Evolutionary conservation across 92 coral and sea anemone genomes (phyloP), one percentile per base, ranked within the genome.

Genomic region (Epizoanthus scotinus): DNA sequence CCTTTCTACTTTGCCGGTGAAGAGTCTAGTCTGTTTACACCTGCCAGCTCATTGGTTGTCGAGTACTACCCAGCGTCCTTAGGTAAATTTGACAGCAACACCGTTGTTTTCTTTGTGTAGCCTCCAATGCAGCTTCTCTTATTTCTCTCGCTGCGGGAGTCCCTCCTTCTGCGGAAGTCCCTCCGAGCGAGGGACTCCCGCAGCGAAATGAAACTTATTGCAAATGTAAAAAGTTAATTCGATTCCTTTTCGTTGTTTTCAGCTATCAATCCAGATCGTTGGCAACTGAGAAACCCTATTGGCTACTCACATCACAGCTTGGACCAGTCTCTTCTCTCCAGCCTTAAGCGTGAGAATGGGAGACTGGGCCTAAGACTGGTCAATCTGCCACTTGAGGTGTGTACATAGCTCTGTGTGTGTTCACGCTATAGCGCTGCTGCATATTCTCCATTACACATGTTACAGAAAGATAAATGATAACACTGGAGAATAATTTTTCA

Each of bases 261-360:
- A 95, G 98, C 88, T 44, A 79, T 89, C 59, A 87, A 85, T 44
- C 83, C 62, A 66, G 87, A 83, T 55, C 68, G 69, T 24, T 95
- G 98, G 98, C 92, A 88, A 58, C 95, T 94, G 56, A 36, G 85
- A 49, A 84, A 69, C 71, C 95, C 98, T 13, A 65, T 95, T 22
- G 97, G 92, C 13, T 95, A 88, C 78, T 93, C 94, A n/a, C 77
- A 85, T 52, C 90, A 88, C 55, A 89, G 83, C 13, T 78, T 95
- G 86, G 91, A 88, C 83, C 88, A 90, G 75, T 67, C 73, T 31
- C 81, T 95, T 31, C 85, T 94, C 50, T 83, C 91, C 6, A 89
- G 87, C 69, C 82, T 95, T 19, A 87, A 87, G 56, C 94, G 90
- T 58, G 92, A 93, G 78, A 93, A 86, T 71, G 94, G 90, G 13